These are phyloP conservation scores for Heteromurus nitidus DNA, from an alignment of 2,888 invertebrate species.

Conservation along the genomic window DNA sequence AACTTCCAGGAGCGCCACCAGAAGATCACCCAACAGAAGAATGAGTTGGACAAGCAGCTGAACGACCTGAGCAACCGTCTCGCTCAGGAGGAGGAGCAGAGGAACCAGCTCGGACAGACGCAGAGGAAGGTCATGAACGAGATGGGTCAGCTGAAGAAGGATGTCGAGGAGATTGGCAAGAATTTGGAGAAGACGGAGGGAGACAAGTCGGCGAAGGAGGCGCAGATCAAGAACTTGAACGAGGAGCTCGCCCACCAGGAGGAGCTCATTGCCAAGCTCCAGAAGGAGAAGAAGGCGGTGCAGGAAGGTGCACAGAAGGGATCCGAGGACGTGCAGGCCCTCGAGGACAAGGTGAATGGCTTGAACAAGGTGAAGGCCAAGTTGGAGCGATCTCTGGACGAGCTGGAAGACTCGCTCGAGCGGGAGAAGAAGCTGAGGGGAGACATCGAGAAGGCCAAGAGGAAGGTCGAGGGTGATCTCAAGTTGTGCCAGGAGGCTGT, in stretches of 20 bases:
- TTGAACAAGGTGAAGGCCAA: slow-evolving; percentile 99
- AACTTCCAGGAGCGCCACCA: slow-evolving; percentile 79
- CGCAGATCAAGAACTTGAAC: slow-evolving; percentile 97
- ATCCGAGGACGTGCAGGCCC: slow-evolving; percentile 93
- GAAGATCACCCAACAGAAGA: slow-evolving; percentile 78
- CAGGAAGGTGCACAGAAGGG: slow-evolving; percentile 96
- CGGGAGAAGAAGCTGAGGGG: slow-evolving; percentile 99
- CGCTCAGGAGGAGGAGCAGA: slow-evolving; percentile 61
- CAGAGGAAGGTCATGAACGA: slow-evolving; percentile 99
- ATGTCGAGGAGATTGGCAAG: slow-evolving; percentile 96
- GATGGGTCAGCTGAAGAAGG: slow-evolving; percentile 94
- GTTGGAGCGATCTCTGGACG: slow-evolving; percentile 98
- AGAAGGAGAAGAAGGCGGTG: slow-evolving; percentile 99
- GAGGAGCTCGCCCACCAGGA: slow-evolving; percentile 99
- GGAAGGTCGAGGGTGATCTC: slow-evolving; percentile 99
- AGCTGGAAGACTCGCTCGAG: slow-evolving; percentile 98
- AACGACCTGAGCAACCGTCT: slow-evolving; percentile 78
- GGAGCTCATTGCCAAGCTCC: slow-evolving; percentile 98
- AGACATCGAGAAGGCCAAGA: slow-evolving; percentile 98
- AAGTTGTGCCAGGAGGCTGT: slow-evolving; percentile 98
- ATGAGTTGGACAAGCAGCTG: slow-evolving; percentile 75
- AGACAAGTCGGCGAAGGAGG: slow-evolving; percentile 98
- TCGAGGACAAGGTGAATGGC: slow-evolving; percentile 99
- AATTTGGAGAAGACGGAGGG: slow-evolving; percentile 95
- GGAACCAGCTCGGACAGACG: slow-evolving; percentile 85